phyloP scores from a whole-genome alignment of 2,113 vertebrate genomes.

The Channa maculata region DNA sequence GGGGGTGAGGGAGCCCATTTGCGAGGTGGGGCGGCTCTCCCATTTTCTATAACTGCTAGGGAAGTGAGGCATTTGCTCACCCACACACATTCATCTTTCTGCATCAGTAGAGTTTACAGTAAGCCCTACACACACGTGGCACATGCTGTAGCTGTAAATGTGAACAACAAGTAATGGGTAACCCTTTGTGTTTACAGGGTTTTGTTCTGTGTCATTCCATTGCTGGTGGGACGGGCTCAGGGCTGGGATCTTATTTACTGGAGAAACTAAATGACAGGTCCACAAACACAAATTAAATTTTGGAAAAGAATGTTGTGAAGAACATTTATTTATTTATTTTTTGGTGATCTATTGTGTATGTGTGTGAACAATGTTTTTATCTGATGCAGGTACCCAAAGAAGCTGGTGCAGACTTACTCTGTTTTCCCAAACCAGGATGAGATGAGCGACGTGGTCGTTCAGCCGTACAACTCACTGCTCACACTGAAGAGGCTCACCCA shows the following conservation, averaged over 20 bases:
- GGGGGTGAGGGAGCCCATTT: slow-evolving; percentile 68
- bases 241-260: slow-evolving; percentile 95
- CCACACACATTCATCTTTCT: slow-evolving; percentile 61
- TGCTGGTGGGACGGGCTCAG: slow-evolving; percentile 96
- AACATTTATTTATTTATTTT: not conserved
- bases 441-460: slow-evolving; percentile 98
- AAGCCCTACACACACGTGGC: slow-evolving; percentile 56
- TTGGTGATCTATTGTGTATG: not conserved
- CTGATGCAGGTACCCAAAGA: slow-evolving; percentile 93
- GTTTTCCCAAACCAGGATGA: slow-evolving; percentile 99
- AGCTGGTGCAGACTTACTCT: slow-evolving; percentile 97
- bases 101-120: slow-evolving; percentile 58
- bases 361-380: not conserved
- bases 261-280: slow-evolving; percentile 98
- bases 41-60: slow-evolving; percentile 75
- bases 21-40: slow-evolving; percentile 72
- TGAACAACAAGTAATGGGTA: slow-evolving; percentile 35
- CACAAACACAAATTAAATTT: slow-evolving; percentile 14
- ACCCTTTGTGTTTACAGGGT: slow-evolving; percentile 82
- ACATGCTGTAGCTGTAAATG: slow-evolving; percentile 36
- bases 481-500: slow-evolving; percentile 97
- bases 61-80: slow-evolving; percentile 66
- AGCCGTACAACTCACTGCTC: slow-evolving; percentile 97
- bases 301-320: too few species aligned
- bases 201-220: slow-evolving; percentile 99